A percentile compares a stretch with the other conserved stretches of the same genome.
Conservation (phyloP, 2,888 invertebrate species). For the Xylophagus ater region DNA sequence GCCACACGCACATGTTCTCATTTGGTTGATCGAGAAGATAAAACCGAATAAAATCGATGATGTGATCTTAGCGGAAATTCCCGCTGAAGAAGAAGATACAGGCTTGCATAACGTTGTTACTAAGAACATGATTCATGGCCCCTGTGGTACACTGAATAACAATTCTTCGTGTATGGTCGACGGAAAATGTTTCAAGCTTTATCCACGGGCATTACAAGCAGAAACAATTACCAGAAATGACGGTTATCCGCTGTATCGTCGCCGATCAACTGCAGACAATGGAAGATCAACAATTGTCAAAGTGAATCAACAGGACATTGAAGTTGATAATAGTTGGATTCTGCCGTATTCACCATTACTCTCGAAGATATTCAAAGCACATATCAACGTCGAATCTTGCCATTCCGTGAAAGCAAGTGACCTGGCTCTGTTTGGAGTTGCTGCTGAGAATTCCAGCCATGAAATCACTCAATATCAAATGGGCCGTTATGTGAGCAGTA, state of each 20-base stretch:
- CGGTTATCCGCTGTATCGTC: slow-evolving; percentile 25
- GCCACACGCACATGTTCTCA: too few relatives aligned
- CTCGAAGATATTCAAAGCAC: slow-evolving; percentile 24
- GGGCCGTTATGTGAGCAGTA: slow-evolving; percentile 23
- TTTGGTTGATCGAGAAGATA: slow-evolving; percentile 22
- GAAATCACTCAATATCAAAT: slow-evolving; percentile 16
- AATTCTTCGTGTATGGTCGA: slow-evolving; percentile 33
- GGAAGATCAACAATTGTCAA: slow-evolving; percentile 14
- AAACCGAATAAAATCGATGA: too few relatives aligned
- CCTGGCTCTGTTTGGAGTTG: slow-evolving; percentile 27
- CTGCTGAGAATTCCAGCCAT: slow-evolving; percentile 19
- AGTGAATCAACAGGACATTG: slow-evolving; percentile 14
- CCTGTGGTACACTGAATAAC: slow-evolving; percentile 27
- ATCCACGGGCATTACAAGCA: slow-evolving; percentile 20
- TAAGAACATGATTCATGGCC: slow-evolving; percentile 28
- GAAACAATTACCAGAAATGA: slow-evolving; percentile 26
- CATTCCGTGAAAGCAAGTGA: slow-evolving; percentile 33
- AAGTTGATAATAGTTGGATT: slow-evolving; percentile 27
- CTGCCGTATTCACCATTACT: slow-evolving; percentile 28
- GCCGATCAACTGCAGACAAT: slow-evolving; percentile 15
- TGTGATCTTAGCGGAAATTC: too few relatives aligned
- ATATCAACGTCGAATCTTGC: slow-evolving; percentile 35
- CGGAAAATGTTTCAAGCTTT: slow-evolving; percentile 21
- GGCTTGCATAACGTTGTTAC: slow-evolving; percentile 21
- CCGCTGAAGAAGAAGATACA: too few relatives aligned